Percentiles rank a stretch among this genome's conserved stretches.
phyloP scores from a whole-genome alignment of 2,113 vertebrate genomes.

The Oceanodroma tethys region DNA sequence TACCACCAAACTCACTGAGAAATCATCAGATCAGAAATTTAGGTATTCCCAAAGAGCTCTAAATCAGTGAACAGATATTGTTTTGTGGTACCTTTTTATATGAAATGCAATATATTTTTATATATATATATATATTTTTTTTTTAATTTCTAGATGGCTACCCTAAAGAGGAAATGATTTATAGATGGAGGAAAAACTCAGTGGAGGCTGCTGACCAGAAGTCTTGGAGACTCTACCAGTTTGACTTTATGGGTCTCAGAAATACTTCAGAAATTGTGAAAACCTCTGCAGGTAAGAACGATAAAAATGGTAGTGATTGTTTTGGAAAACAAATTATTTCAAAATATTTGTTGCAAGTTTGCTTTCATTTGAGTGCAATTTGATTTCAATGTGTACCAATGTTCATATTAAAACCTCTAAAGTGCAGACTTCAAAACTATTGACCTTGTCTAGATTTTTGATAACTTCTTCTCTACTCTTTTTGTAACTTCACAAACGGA shows the following conservation, averaged over 20 bases:
- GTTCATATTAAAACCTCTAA: neutral
- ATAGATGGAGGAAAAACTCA: slow-evolving; percentile 95
- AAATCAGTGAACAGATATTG: neutral
- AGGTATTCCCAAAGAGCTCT: neutral
- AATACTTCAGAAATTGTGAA: slow-evolving; percentile 89
- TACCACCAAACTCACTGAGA: neutral
- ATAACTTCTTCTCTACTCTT: neutral
- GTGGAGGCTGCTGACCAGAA: slow-evolving; percentile 93
- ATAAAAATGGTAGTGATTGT: neutral
- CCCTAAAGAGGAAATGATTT: slow-evolving; percentile 94
- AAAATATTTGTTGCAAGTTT: neutral
- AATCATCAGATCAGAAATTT: neutral
- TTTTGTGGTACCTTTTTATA: neutral
- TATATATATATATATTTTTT: neutral
- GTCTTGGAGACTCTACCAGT: slow-evolving; percentile 96
- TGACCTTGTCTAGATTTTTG: neutral
- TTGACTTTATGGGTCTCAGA: slow-evolving; percentile 94
- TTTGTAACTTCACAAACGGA: neutral
- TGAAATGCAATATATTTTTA: neutral
- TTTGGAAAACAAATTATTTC: neutral
- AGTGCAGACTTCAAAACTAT: neutral
- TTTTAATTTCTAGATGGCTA: slow-evolving; percentile 88
- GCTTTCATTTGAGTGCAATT: neutral
- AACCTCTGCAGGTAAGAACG: slow-evolving; percentile 86
- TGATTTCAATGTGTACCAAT: neutral